These are phyloP conservation scores for Sparus aurata DNA, from an alignment of 2,797 vertebrate species.

Conservation along the genomic window DNA sequence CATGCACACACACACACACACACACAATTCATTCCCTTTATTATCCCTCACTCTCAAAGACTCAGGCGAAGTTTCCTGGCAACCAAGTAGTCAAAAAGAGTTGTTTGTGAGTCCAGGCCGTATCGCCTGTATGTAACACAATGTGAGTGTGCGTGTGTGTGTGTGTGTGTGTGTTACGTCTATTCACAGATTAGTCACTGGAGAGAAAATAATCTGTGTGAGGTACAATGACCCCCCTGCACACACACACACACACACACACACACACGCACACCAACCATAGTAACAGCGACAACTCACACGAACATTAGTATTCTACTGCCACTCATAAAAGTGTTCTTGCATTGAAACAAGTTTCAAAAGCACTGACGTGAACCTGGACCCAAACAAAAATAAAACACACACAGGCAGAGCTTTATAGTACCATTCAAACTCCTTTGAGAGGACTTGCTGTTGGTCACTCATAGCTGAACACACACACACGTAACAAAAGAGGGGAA, in stretches of 20 bases:
- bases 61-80: conserved; percentile 82
- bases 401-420: conserved; percentile 52
- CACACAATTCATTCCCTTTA: conserved; percentile 75
- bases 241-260: conserved; percentile 37
- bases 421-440: conserved; percentile 53
- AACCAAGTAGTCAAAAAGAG: conserved; percentile 79
- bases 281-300: conserved; percentile 44
- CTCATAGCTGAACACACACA: conserved; percentile 6
- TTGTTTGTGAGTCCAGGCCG: conserved; percentile 71
- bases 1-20: conserved; percentile 35
- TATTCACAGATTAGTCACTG: conserved; percentile 77
- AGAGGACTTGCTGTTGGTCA: conserved; percentile 32
- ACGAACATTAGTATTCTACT: conserved; percentile 36
- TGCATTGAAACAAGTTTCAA: conserved; percentile 20
- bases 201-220: conserved; percentile 69
- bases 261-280: conserved; percentile 26
- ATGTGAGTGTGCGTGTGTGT: conserved; percentile 32
- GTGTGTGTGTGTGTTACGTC: conserved; percentile 47
- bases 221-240: conserved; percentile 55
- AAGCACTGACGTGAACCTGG: conserved; percentile 24
- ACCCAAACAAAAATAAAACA: conserved; percentile 36
- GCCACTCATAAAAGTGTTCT: conserved; percentile 52
- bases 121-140: conserved; percentile 51
- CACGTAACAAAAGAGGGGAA: not conserved
- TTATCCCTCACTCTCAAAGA: conserved; percentile 80